Evolutionary conservation across 2,797 vertebrate genomes (phyloP).

Genomic region (Siniperca obscura): DNA sequence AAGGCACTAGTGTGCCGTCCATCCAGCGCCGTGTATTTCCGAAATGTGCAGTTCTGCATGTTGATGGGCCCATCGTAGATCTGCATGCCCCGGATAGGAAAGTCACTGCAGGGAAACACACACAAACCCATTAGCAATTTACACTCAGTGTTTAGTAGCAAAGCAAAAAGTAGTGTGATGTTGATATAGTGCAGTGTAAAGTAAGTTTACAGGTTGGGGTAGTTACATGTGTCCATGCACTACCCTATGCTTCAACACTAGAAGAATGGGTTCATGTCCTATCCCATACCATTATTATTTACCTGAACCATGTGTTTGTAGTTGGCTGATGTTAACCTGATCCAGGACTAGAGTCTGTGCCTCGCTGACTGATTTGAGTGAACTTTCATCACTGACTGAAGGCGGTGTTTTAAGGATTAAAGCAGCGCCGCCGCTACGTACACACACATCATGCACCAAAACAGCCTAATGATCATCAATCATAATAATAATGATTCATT

Average conservation of each 20-base stretch:
- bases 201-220: neutral
- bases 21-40: conserved; percentile 91
- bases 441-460: no score
- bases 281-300: neutral
- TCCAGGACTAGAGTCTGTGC: neutral
- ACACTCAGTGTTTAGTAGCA: neutral
- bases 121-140: neutral
- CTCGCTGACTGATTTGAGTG: neutral
- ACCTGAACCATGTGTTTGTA: neutral
- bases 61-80: conserved; percentile 96
- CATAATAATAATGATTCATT: no score
- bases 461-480: no score
- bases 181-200: neutral
- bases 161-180: neutral
- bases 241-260: neutral
- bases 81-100: conserved; percentile 95
- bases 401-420: neutral
- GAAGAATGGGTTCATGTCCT: neutral
- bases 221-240: neutral
- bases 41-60: conserved; percentile 96
- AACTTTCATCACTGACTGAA: neutral
- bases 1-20: conserved; percentile 95
- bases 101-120: conserved; percentile 85
- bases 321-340: neutral
- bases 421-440: neutral